These are phyloP conservation scores for Mesocricetus auratus DNA, from an alignment of 2,113 vertebrate genomes.

Conservation along the genomic window DNA sequence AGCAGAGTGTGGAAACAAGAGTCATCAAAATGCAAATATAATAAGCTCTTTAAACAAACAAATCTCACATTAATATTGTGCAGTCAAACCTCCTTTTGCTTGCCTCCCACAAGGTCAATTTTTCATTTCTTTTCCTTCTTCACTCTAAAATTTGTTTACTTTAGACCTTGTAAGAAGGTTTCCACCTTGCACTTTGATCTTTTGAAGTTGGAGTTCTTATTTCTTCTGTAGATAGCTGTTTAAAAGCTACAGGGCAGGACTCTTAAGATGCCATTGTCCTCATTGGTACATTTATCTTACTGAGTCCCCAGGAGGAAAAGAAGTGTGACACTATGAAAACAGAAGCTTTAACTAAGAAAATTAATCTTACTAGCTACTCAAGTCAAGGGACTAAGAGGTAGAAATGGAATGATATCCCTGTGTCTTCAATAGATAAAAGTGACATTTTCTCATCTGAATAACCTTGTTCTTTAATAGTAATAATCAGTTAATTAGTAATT, in stretches of 20 bases:
- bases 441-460: neutral
- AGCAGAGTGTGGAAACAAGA: constrained; percentile 80
- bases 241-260: neutral
- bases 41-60: constrained; percentile 84
- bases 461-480: neutral
- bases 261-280: constrained; percentile 3
- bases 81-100: constrained; percentile 55
- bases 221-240: constrained; percentile 13
- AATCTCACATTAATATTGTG: constrained; percentile 51
- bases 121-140: constrained; percentile 43
- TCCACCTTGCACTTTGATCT: constrained; percentile 17
- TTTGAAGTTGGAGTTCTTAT: neutral
- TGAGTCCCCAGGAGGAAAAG: neutral
- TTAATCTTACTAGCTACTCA: neutral
- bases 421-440: neutral
- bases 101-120: constrained; percentile 21
- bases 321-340: neutral
- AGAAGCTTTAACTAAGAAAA: neutral
- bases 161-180: constrained; percentile 28
- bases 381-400: neutral
- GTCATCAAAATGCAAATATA: constrained; percentile 82
- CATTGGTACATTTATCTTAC: neutral
- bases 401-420: neutral
- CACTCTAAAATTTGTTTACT: constrained; percentile 61
- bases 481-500: constrained; percentile 25